Evolutionary conservation across 2,888 invertebrate genomes (phyloP).

Genomic region (Caenorhabditis drosophilae): DNA sequence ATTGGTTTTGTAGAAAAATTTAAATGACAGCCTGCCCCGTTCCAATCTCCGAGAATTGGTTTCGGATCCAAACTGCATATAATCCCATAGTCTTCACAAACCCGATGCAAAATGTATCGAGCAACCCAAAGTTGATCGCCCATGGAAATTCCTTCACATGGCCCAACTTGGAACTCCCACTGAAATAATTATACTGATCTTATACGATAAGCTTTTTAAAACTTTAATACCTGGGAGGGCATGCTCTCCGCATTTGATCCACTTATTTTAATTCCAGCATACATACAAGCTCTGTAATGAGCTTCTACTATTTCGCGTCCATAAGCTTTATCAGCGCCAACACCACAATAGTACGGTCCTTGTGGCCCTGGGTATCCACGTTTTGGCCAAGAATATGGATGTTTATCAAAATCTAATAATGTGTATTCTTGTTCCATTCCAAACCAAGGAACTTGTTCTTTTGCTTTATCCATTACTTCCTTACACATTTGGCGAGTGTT

Average conservation of each 20-base stretch:
- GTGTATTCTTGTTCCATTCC: constrained; percentile 74
- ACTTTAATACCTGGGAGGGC: too few relatives aligned
- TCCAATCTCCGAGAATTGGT: constrained; percentile 78
- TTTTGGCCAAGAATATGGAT: constrained; percentile 64
- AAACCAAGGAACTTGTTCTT: constrained; percentile 69
- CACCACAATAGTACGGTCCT: constrained; percentile 91
- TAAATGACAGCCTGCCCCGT: constrained; percentile 87
- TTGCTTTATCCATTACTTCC: constrained; percentile 71
- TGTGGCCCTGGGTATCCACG: constrained; percentile 51
- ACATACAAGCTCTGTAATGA: constrained; percentile 89
- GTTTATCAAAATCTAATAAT: constrained; percentile 69
- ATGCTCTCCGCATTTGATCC: constrained; percentile 92
- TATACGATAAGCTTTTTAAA: too few relatives aligned
- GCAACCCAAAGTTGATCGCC: constrained; percentile 72
- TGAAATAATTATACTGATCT: too few relatives aligned
- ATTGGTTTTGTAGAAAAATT: constrained; percentile 91
- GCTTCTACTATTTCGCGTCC: constrained; percentile 93
- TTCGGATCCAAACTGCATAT: constrained; percentile 71
- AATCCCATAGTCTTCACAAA: constrained; percentile 72
- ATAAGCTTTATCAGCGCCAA: constrained; percentile 90
- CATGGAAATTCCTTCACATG: constrained; percentile 72
- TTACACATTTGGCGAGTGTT: constrained; percentile 71
- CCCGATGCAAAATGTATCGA: constrained; percentile 71
- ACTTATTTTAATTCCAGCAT: constrained; percentile 87
- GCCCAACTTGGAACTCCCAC: constrained; percentile 71